Evolutionary conservation across 2,113 vertebrate species (phyloP).

Genomic region (Lagenorhynchus albirostris): DNA sequence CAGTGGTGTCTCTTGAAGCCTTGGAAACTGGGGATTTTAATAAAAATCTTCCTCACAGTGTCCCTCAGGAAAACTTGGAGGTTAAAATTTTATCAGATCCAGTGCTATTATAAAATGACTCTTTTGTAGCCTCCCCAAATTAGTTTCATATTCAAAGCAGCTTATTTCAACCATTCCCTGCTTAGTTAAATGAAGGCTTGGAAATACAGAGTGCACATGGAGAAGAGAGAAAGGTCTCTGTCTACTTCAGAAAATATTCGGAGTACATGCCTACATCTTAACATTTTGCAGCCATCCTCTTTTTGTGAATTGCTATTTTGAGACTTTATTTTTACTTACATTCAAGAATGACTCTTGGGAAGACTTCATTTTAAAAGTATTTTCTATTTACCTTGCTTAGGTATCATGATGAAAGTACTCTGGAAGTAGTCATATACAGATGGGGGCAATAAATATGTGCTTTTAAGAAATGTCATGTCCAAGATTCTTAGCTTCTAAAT

Average conservation of each 20-base stretch:
- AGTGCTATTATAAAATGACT: background rate
- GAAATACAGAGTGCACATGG: rapidly evolving
- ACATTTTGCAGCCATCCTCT: background rate
- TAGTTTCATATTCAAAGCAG: background rate
- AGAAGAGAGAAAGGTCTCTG: background rate
- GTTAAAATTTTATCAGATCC: background rate
- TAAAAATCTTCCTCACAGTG: background rate
- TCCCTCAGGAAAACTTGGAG: background rate
- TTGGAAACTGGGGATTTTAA: background rate
- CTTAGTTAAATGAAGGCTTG: background rate
- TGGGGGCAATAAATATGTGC: background rate
- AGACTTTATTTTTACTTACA: background rate
- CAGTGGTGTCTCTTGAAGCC: background rate
- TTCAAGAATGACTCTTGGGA: background rate
- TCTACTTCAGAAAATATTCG: background rate
- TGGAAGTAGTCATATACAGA: background rate
- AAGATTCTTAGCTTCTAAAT: background rate
- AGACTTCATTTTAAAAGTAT: background rate
- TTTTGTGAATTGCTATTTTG: background rate
- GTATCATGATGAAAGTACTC: background rate
- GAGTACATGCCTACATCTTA: background rate
- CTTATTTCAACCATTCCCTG: background rate
- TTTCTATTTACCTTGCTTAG: background rate
- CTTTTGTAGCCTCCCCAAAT: background rate
- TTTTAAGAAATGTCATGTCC: background rate